Evolutionary conservation across 1,140 invertebrate species (phyloP).

Genomic region (Heliothis subflexa): DNA sequence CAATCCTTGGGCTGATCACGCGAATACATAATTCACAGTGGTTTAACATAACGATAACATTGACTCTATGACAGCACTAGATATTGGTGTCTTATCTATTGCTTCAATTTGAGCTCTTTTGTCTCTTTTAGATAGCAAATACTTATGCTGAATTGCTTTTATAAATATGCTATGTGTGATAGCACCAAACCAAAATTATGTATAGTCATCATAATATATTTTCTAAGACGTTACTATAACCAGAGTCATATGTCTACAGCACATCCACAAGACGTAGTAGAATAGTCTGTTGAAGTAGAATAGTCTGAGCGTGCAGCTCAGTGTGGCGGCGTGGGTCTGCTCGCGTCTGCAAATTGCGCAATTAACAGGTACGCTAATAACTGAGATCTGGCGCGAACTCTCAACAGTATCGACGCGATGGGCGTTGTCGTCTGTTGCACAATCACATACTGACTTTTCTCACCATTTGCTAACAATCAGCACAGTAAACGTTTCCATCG

Average conservation of each 20-base stretch:
- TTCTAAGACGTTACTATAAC: no score
- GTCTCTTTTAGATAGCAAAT: no score
- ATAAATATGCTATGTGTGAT: no score
- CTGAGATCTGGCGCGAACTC: constrained; percentile 46
- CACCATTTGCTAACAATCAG: constrained; percentile 37
- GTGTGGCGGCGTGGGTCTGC: constrained; percentile 33
- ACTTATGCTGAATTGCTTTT: no score
- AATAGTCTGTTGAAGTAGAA: not conserved
- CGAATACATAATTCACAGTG: constrained; percentile 45
- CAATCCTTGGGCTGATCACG: constrained; percentile 54
- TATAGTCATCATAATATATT: no score
- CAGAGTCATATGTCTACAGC: no score
- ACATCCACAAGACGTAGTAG: no score
- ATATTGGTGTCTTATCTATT: no score
- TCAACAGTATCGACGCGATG: constrained; percentile 24
- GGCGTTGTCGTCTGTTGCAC: constrained; percentile 17
- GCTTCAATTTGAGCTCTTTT: no score
- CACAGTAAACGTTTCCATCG: constrained; percentile 2
- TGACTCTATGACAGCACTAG: not conserved
- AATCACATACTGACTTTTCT: constrained; percentile 25
- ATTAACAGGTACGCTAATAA: constrained; percentile 60
- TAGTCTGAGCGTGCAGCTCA: not conserved
- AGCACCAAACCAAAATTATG: no score
- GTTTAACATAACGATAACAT: not conserved
- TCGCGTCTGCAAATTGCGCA: constrained; percentile 56